Conservation (phyloP, 2,113 vertebrate species). For the Heloderma charlesbogerti region DNA sequence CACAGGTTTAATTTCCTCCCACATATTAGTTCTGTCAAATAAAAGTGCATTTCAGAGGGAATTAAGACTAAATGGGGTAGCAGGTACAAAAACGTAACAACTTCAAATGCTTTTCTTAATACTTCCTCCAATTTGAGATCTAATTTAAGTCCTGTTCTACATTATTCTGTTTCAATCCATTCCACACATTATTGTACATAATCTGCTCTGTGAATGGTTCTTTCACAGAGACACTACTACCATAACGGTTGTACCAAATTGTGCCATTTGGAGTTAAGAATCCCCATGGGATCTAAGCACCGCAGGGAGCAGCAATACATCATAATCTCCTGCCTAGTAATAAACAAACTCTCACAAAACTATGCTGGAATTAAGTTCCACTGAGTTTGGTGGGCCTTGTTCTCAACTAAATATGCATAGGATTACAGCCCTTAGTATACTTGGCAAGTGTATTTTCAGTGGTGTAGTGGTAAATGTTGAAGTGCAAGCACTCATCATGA, state of each 20-base stretch:
- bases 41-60: not conserved
- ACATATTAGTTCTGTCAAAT: not conserved
- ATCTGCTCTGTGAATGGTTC: not conserved
- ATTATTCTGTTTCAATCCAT: not conserved
- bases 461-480: no score
- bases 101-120: not conserved
- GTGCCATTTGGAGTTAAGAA: not conserved
- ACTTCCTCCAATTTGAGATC: no score
- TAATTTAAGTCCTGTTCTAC: not conserved
- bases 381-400: not conserved
- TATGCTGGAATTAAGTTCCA: not conserved
- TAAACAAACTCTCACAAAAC: not conserved
- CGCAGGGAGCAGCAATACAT: not conserved
- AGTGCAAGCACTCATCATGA: no score
- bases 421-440: not conserved
- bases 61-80: not conserved
- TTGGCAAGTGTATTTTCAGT: not conserved
- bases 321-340: not conserved
- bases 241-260: not conserved
- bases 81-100: not conserved
- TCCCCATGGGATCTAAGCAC: not conserved
- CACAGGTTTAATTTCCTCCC: not conserved
- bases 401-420: not conserved
- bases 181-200: slow-evolving; percentile 1
- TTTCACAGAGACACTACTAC: not conserved